These are phyloP conservation scores for Xiphophorus birchmanni DNA, from an alignment of 2,797 vertebrate species.

Conservation along the genomic window DNA sequence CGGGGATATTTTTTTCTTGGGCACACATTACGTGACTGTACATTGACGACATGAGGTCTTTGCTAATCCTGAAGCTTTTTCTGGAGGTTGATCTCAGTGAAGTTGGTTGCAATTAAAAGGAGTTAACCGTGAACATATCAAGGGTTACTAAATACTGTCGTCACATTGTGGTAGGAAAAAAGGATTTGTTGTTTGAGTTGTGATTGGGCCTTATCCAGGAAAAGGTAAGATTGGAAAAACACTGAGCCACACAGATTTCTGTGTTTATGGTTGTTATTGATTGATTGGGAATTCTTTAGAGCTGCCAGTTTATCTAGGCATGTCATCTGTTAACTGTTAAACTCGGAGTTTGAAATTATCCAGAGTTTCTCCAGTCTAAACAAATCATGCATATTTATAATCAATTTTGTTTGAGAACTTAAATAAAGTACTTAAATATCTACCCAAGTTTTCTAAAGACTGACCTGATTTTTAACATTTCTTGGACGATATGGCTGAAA, in stretches of 20 bases:
- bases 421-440: not conserved
- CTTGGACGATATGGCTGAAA: too few relatives aligned
- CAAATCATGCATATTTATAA: not conserved
- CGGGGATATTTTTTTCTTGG: constrained; percentile 41
- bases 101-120: constrained; percentile 52
- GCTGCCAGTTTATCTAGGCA: not conserved
- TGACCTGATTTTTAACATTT: too few relatives aligned
- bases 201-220: not conserved
- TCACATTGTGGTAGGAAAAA: not conserved
- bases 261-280: not conserved
- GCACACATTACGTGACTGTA: constrained; percentile 43
- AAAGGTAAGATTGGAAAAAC: not conserved
- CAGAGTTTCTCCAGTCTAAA: not conserved
- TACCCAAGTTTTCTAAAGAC: too few relatives aligned
- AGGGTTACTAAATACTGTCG: constrained; percentile 35
- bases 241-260: not conserved
- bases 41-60: constrained; percentile 48
- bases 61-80: constrained; percentile 69
- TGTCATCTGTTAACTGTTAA: not conserved
- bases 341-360: not conserved
- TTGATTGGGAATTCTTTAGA: not conserved
- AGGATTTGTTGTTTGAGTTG: constrained; percentile 10
- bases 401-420: not conserved
- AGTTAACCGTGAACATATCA: constrained; percentile 27
- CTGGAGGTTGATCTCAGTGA: constrained; percentile 48